Evolutionary conservation across 1,140 invertebrate species (phyloP).

Genomic region (Lethrus apterus): DNA sequence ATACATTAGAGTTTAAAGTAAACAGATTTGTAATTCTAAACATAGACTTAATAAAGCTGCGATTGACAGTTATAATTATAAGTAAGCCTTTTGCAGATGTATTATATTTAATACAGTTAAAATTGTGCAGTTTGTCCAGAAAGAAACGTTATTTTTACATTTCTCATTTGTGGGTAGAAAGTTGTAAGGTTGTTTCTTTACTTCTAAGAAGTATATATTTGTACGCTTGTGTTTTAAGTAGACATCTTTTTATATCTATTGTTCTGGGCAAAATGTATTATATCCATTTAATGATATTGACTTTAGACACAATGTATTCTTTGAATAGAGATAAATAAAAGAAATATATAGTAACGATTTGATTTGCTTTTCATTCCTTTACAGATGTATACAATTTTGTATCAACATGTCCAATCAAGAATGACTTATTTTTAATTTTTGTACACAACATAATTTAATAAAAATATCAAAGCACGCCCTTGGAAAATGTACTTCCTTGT

Average conservation of each 20-base stretch:
- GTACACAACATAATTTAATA: too few species aligned
- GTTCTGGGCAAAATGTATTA: constrained; percentile 40
- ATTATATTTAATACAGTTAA: constrained; percentile 35
- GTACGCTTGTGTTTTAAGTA: not conserved
- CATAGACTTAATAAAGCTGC: constrained; percentile 33
- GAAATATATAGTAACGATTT: constrained; percentile 13
- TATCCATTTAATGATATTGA: constrained; percentile 42
- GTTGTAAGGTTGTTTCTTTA: constrained; percentile 24
- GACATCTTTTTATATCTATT: constrained; percentile 16
- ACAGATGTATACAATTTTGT: too few species aligned
- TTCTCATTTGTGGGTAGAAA: constrained; percentile 27
- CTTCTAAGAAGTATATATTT: constrained; percentile 32
- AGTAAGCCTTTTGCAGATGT: constrained; percentile 40
- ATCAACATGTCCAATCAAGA: too few species aligned
- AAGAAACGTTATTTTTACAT: constrained; percentile 25
- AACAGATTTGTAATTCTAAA: constrained; percentile 39
- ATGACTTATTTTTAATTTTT: too few species aligned
- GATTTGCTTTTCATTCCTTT: too few species aligned
- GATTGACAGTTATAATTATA: constrained; percentile 36
- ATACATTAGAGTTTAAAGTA: constrained; percentile 14
- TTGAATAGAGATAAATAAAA: constrained; percentile 40
- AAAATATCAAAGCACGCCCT: too few species aligned
- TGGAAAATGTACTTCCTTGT: too few species aligned
- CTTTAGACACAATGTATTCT: constrained; percentile 43
- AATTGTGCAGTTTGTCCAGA: constrained; percentile 37